These are phyloP conservation scores for Scartelaos histophorus DNA, from an alignment of 2,113 vertebrate genomes.

Conservation along the genomic window DNA sequence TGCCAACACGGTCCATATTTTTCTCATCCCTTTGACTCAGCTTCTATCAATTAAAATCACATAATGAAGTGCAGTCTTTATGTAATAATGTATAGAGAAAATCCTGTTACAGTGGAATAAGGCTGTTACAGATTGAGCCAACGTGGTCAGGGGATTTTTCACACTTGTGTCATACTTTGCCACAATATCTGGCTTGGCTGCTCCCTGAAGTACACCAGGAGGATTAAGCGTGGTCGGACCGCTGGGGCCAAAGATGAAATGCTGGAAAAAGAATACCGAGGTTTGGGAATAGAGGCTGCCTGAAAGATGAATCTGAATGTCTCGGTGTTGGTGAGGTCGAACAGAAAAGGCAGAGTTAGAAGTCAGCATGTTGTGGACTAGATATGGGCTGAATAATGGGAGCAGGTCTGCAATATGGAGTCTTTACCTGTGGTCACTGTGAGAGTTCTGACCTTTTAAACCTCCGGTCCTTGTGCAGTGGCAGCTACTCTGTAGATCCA, in stretches of 20 bases:
- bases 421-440: conserved; percentile 26
- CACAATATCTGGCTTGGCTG: conserved; percentile 43
- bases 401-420: background rate
- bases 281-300: conserved; percentile 28
- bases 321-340: conserved; percentile 26
- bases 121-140: conserved; percentile 46
- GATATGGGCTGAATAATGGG: conserved; percentile 20
- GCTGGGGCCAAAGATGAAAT: conserved; percentile 54
- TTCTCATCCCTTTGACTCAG: conserved; percentile 36
- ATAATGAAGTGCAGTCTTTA: conserved; percentile 65
- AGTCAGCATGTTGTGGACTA: conserved; percentile 8
- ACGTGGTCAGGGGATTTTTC: conserved; percentile 51
- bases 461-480: conserved; percentile 12
- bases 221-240: conserved; percentile 58
- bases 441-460: conserved; percentile 36
- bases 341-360: background rate
- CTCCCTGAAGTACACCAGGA: conserved; percentile 40
- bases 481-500: conserved; percentile 6
- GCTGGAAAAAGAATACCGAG: conserved; percentile 27
- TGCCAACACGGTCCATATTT: conserved; percentile 45
- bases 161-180: conserved; percentile 51
- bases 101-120: conserved; percentile 72
- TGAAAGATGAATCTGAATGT: conserved; percentile 28
- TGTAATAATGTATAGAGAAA: conserved; percentile 56
- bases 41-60: conserved; percentile 67